Base-by-base conservation (phyloP, 2,797 vertebrate genomes). In the Gobionotothen gibberifrons region DNA sequence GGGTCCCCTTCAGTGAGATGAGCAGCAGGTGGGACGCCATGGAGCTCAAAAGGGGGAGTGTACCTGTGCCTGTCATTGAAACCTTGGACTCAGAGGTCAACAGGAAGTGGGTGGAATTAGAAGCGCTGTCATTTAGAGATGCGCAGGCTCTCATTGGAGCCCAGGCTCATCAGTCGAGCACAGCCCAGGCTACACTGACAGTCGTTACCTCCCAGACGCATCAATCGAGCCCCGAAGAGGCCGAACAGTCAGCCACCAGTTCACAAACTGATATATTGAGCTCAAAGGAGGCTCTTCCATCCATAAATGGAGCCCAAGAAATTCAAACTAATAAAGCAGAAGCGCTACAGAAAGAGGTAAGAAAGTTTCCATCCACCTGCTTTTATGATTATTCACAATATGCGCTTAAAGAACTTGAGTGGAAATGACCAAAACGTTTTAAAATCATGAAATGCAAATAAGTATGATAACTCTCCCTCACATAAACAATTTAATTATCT, bases 31-130 rank as follows among this genome's bases (percentile, higher is more conserved):
- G 95, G 95, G 93, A 95, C 72, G 89, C 89, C 44, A 92, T 95
- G 83, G 88, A 94, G 74, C 87, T 95, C 77, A 95, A 94, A 75
- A 94, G 78, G 76, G 93, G 93, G 48, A 78, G 73, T 42, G 81
- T 88, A 12, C 82, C 87, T 29, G 90, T 93, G 76, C 85, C 90
- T 52, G 84, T 90, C 15, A 80, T 78, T 75, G 91, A 91, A 9
- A 90, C 83, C 26, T 68, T 95, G 76, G 96, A 93, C 3, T 93
- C 93, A 63, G 96, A 97, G 76, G 96, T 99, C 42, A 97, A 94
- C 92, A 96, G 90, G 92, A 98, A 97, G 82, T 99, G 98, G 98
- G 90, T 90, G 66, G 97, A 98, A 82, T 91, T 99, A 65, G 97
- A 99, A 87, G 95, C 90, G 15, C 82, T 97, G 82, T 95, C 96